Evolutionary conservation across 2,888 invertebrate genomes (phyloP).

Genomic region (Opisthograptis luteolata): DNA sequence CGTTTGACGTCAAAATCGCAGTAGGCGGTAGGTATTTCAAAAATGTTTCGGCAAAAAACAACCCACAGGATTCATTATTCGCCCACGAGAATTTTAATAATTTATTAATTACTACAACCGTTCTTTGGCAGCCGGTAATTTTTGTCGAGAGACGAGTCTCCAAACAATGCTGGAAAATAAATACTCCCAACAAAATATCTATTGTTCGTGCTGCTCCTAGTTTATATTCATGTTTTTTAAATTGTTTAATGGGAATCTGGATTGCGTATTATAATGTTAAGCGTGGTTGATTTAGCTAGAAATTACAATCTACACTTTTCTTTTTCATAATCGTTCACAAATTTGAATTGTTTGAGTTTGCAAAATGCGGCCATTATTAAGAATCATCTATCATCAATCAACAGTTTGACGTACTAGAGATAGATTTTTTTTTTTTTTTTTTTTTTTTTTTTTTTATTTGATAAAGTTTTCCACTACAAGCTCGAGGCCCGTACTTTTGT

Average conservation of each 20-base stretch:
- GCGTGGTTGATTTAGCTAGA: not conserved
- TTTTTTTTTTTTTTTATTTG: no score
- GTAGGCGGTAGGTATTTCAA: slow-evolving; percentile 5
- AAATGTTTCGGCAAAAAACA: slow-evolving; percentile 25
- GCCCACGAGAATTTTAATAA: slow-evolving; percentile 17
- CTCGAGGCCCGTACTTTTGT: no score
- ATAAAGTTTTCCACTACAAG: no score
- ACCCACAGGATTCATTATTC: slow-evolving; percentile 25
- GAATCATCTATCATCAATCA: no score
- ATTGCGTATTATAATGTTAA: not conserved
- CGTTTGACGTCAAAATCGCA: slow-evolving; percentile 27
- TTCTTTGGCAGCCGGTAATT: slow-evolving; percentile 21
- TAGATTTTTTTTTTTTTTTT: no score
- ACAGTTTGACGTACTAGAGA: no score
- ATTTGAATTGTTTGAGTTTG: no score
- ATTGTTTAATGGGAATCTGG: slow-evolving; percentile 3
- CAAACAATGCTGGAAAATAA: slow-evolving; percentile 6
- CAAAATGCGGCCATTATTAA: no score
- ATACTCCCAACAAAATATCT: slow-evolving; percentile 12
- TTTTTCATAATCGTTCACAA: no score
- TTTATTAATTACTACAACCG: slow-evolving; percentile 31
- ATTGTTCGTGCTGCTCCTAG: not conserved
- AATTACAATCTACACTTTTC: no score
- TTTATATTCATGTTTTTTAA: not conserved
- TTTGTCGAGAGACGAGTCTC: slow-evolving; percentile 5